Percentiles rank a stretch among this genome's conserved stretches.
phyloP scores from a whole-genome alignment of 92 coral and sea anemone species.

The Hydrozoanthus gracilis region DNA sequence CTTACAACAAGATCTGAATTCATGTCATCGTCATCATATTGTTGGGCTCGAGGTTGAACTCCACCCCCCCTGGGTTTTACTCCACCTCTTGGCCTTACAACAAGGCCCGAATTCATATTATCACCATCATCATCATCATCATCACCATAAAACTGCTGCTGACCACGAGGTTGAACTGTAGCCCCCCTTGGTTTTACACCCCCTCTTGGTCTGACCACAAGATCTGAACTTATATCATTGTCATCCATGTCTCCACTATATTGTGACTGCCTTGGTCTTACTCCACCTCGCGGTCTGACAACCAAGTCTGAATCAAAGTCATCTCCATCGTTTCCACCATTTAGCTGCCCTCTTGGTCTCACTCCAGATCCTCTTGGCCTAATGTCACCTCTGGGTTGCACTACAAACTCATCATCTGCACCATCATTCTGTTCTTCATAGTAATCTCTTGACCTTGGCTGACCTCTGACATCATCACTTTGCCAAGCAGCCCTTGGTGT shows the following conservation, averaged over 20 bases:
- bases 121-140: slow-evolving; percentile 20
- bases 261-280: slow-evolving; percentile 23
- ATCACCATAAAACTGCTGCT: slow-evolving; percentile 1
- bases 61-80: slow-evolving; percentile 30
- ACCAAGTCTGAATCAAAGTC: slow-evolving; percentile 32
- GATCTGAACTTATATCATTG: slow-evolving; percentile 13
- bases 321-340: slow-evolving; percentile 12
- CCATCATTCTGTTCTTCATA: background rate
- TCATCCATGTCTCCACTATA: slow-evolving; percentile 20
- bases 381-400: slow-evolving; percentile 30
- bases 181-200: slow-evolving; percentile 25
- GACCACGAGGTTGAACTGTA: slow-evolving; percentile 13
- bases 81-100: slow-evolving; percentile 42
- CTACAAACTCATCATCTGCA: background rate
- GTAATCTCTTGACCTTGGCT: slow-evolving; percentile 7
- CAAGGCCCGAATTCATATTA: slow-evolving; percentile 31
- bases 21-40: slow-evolving; percentile 21
- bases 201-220: slow-evolving; percentile 32
- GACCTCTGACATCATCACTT: background rate
- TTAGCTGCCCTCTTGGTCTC: slow-evolving; percentile 15
- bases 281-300: slow-evolving; percentile 26
- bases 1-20: slow-evolving; percentile 30
- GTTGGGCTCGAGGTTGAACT: slow-evolving; percentile 17
- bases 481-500: slow-evolving; percentile 6
- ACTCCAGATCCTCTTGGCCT: slow-evolving; percentile 21